A percentile compares a stretch with the other conserved stretches of the same genome.
Conservation (phyloP, 2,113 vertebrate genomes). For the Indicator maculatus region DNA sequence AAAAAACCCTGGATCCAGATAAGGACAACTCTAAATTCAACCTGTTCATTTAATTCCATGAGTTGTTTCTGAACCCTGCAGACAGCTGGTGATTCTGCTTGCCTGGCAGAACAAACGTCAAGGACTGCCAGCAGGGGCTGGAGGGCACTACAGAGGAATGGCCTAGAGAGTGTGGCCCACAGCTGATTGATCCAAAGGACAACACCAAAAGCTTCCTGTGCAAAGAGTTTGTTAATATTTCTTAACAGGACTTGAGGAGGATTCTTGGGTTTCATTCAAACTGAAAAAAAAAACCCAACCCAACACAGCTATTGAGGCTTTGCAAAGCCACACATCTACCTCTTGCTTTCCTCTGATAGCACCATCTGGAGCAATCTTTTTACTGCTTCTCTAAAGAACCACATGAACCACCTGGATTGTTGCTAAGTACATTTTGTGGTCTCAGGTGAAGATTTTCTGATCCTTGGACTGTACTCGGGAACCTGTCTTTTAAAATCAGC, state of each 20-base stretch:
- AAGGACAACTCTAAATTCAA: background rate
- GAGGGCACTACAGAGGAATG: constrained; percentile 30
- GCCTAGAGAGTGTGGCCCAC: background rate
- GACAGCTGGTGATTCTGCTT: background rate
- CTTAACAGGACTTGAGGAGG: background rate
- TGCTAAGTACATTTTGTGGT: background rate
- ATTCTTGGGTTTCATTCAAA: background rate
- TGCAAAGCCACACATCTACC: background rate
- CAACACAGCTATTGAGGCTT: background rate
- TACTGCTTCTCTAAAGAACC: background rate
- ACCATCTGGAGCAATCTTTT: background rate
- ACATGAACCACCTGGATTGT: background rate
- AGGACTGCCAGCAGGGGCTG: constrained; percentile 3
- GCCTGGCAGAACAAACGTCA: background rate
- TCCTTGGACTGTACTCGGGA: background rate
- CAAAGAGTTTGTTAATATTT: constrained; percentile 28
- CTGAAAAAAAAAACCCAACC: background rate
- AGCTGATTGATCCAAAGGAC: constrained; percentile 43
- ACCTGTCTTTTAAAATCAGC: background rate
- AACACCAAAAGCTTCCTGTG: background rate
- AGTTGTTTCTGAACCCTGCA: background rate
- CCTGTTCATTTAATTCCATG: background rate
- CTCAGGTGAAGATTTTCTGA: background rate
- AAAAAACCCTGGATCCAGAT: background rate
- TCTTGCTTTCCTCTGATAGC: background rate